Percentiles rank a stretch among this genome's conserved stretches.
phyloP scores from a whole-genome alignment of 2,113 vertebrate genomes.

The Polyodon spathula region DNA sequence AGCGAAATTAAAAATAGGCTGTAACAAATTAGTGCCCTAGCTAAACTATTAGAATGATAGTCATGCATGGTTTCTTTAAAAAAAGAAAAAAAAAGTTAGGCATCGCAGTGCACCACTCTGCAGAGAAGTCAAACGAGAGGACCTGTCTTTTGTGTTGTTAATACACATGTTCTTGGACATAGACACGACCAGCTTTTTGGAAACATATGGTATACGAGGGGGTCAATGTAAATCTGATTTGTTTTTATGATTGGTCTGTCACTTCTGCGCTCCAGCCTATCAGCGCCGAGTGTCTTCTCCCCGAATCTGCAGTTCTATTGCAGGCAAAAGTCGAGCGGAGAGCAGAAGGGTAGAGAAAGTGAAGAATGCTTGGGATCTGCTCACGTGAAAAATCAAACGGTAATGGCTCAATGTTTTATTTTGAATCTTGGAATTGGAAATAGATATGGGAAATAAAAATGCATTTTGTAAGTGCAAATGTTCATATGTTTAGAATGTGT shows the following conservation, averaged over 20 bases:
- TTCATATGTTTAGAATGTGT: no score
- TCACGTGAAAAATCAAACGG: neutral
- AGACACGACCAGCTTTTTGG: neutral
- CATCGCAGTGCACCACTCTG: no score
- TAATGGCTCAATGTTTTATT: neutral
- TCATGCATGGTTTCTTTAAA: slow-evolving; percentile 5
- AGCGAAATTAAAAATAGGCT: no score
- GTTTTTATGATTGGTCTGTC: neutral
- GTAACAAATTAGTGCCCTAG: neutral
- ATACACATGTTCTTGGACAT: neutral
- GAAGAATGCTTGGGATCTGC: neutral
- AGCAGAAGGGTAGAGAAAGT: neutral
- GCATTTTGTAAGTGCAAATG: no score
- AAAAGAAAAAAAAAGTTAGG: no score
- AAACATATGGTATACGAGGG: neutral
- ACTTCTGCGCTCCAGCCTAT: neutral
- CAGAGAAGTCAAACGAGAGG: no score
- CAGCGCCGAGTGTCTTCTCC: neutral
- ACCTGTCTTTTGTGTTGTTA: neutral
- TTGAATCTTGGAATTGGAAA: no score
- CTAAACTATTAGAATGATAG: slow-evolving; percentile 10
- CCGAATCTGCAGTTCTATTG: neutral
- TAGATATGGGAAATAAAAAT: no score
- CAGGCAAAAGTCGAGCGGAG: neutral
- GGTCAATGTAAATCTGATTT: neutral